These are phyloP conservation scores for Pocillopora verrucosa DNA, from an alignment of 64 coral and sea anemone species.

Conservation along the genomic window DNA sequence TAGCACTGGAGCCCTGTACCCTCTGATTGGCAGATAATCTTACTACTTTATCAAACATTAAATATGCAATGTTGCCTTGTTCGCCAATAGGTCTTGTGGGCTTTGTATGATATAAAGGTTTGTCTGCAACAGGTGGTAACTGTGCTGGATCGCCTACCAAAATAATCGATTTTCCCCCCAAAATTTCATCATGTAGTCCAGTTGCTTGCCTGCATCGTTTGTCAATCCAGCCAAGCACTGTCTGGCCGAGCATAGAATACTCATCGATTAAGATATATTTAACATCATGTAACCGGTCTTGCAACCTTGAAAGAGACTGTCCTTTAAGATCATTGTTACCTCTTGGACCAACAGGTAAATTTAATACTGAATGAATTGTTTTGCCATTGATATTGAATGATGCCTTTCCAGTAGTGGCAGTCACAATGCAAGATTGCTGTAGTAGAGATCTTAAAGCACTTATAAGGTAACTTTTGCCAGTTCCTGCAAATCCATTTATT, in stretches of 20 bases:
- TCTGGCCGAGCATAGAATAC: constrained; percentile 50
- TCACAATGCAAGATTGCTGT: constrained; percentile 58
- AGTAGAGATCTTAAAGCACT: constrained; percentile 50
- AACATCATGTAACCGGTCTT: constrained; percentile 36
- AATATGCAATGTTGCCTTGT: constrained; percentile 58
- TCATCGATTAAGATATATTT: constrained; percentile 44
- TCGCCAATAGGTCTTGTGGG: constrained; percentile 43
- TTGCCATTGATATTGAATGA: constrained; percentile 26
- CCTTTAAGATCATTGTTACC: constrained; percentile 56
- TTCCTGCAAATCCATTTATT: constrained; percentile 55
- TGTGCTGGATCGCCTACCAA: constrained; percentile 59
- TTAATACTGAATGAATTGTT: constrained; percentile 55
- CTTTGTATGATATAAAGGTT: constrained; percentile 58
- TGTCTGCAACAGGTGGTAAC: constrained; percentile 68
- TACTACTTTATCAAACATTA: constrained; percentile 70
- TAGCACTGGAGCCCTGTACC: constrained; percentile 30
- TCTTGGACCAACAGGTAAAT: constrained; percentile 55
- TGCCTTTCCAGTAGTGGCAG: constrained; percentile 71
- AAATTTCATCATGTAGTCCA: constrained; percentile 46
- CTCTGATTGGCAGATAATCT: too few species aligned
- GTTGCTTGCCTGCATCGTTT: constrained; percentile 63
- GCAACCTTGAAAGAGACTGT: constrained; percentile 34
- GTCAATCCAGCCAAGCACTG: constrained; percentile 42
- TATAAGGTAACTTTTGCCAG: constrained; percentile 62
- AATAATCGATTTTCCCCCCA: constrained; percentile 53